phyloP scores from a whole-genome alignment of 2,797 vertebrate species.

The Syngnathus rostellatus region DNA sequence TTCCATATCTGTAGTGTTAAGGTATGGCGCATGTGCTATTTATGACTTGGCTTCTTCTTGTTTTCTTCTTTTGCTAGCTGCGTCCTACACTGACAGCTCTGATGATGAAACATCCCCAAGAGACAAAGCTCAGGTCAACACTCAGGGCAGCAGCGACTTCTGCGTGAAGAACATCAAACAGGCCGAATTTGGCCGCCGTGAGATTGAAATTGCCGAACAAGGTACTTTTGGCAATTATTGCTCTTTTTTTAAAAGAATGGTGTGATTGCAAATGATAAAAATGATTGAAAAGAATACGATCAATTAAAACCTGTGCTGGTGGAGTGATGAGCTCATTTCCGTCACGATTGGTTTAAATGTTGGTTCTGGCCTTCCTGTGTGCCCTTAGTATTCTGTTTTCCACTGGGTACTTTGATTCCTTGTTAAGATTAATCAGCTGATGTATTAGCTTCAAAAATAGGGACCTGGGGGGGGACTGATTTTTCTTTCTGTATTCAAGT shows the following conservation, averaged over 20 bases:
- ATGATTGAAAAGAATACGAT: not conserved
- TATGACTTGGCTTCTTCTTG: no score
- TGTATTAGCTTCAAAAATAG: no score
- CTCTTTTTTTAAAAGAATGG: not conserved
- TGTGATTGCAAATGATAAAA: not conserved
- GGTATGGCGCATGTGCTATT: no score
- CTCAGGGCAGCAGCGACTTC: slow-evolving; percentile 92
- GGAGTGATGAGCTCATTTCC: not conserved
- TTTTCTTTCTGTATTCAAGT: no score
- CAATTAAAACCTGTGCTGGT: not conserved
- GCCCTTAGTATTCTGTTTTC: no score
- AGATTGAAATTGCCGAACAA: slow-evolving; percentile 98
- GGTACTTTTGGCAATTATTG: slow-evolving; percentile 58
- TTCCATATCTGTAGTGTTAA: no score
- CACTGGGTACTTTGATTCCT: no score
- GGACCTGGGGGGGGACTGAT: no score
- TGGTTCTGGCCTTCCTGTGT: no score
- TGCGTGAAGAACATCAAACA: slow-evolving; percentile 99
- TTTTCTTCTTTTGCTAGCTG: slow-evolving; percentile 66
- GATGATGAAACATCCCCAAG: slow-evolving; percentile 94
- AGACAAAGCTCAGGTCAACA: slow-evolving; percentile 93
- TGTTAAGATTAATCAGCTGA: no score
- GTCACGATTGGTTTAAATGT: not conserved
- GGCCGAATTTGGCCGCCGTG: slow-evolving; percentile 91
- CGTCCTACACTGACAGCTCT: slow-evolving; percentile 96